Conservation (phyloP, 2,113 vertebrate genomes). For the Ciconia stormi region DNA sequence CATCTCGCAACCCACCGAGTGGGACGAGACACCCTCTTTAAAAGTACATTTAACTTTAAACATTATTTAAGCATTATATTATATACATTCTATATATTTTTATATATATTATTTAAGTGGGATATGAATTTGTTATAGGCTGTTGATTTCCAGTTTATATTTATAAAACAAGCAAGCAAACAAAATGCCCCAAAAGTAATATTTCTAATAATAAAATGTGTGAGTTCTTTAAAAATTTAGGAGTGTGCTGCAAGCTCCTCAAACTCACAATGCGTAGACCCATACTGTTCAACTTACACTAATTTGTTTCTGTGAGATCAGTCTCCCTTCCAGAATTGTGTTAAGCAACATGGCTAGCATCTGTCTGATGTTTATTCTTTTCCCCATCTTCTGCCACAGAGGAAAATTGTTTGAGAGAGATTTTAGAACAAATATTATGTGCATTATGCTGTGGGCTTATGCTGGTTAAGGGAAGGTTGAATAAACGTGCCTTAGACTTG, state of each 20-base stretch:
- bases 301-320: neutral
- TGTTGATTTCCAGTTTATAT: neutral
- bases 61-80: neutral
- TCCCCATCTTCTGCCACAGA: neutral
- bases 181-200: neutral
- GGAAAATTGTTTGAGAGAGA: neutral
- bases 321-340: neutral
- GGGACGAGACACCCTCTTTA: neutral
- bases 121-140: neutral
- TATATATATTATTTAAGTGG: neutral
- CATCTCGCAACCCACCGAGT: no score
- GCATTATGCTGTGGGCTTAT: neutral
- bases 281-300: neutral
- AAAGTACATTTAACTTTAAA: neutral
- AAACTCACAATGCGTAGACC: neutral
- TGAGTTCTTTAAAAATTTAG: neutral
- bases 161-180: neutral
- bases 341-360: neutral
- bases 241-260: neutral
- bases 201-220: neutral
- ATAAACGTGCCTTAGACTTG: neutral
- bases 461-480: neutral
- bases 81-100: neutral
- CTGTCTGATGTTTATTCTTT: neutral
- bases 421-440: neutral